Conservation (phyloP, 2,888 invertebrate genomes). For the Hemithea aestivaria region DNA sequence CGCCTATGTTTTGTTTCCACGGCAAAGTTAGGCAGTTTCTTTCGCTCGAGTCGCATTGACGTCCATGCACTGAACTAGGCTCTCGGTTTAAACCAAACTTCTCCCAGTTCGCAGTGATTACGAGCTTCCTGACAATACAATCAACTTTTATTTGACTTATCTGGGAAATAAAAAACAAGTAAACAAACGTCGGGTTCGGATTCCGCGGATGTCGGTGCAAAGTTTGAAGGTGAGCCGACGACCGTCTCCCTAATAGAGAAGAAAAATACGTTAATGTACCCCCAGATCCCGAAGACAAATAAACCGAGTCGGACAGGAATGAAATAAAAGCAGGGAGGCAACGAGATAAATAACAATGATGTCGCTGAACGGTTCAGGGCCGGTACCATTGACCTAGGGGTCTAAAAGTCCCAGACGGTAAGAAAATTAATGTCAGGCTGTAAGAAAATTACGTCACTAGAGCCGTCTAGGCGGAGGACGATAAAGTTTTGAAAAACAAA, state of each 20-base stretch:
- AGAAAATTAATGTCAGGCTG: too few species aligned
- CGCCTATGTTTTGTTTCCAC: conserved; percentile 35
- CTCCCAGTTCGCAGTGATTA: conserved; percentile 52
- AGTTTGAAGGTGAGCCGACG: conserved; percentile 73
- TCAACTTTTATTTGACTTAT: conserved; percentile 77
- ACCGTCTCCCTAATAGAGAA: conserved; percentile 76
- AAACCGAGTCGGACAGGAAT: conserved; percentile 70
- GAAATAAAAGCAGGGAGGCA: conserved; percentile 71
- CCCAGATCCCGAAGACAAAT: conserved; percentile 76
- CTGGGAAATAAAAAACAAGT: conserved; percentile 69
- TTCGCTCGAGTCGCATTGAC: conserved; percentile 39
- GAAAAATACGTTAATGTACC: conserved; percentile 79
- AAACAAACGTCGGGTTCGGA: conserved; percentile 58
- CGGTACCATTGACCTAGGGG: conserved; percentile 4
- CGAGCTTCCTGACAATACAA: conserved; percentile 62
- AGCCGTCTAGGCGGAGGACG: too few species aligned
- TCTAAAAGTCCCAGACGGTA: neutral
- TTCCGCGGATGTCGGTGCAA: conserved; percentile 57
- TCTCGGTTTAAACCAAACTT: conserved; percentile 53
- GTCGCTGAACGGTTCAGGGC: conserved; percentile 42
- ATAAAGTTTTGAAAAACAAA: too few species aligned
- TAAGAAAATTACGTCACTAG: too few species aligned
- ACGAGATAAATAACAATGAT: conserved; percentile 75
- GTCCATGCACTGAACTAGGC: conserved; percentile 42
- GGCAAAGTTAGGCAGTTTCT: conserved; percentile 43